Percentiles rank a stretch among this genome's conserved stretches.
Evolutionary conservation across 2,797 vertebrate genomes (phyloP).

Genomic region (Hippocampus kuda): DNA sequence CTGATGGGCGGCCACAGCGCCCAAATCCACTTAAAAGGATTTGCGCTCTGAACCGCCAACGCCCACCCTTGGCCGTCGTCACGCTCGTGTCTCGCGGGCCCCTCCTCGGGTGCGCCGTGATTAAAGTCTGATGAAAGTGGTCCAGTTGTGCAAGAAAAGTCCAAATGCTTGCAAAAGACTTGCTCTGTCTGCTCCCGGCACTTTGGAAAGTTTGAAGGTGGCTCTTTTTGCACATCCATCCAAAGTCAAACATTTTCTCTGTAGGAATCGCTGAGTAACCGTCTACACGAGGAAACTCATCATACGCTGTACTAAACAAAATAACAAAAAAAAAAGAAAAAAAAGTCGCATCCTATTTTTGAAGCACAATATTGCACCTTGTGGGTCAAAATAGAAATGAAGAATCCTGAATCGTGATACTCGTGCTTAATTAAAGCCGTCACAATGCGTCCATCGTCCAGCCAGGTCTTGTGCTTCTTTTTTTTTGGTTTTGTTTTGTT

Average conservation of each 20-base stretch:
- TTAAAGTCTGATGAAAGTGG: constrained; percentile 48
- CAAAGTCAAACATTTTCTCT: neutral
- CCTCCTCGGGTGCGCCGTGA: constrained; percentile 49
- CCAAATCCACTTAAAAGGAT: constrained; percentile 74
- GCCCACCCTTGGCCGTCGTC: constrained; percentile 8
- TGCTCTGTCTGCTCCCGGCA: constrained; percentile 12
- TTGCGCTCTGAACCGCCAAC: constrained; percentile 48
- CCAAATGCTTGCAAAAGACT: constrained; percentile 42
- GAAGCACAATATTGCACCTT: neutral
- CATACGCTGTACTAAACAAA: too few relatives aligned
- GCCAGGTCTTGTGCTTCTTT: too few relatives aligned
- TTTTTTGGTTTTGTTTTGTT: too few relatives aligned
- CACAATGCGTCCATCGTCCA: too few relatives aligned
- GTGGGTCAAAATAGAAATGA: neutral
- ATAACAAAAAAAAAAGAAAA: too few relatives aligned
- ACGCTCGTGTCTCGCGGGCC: constrained; percentile 37
- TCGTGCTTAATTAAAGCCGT: too few relatives aligned
- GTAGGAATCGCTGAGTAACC: neutral
- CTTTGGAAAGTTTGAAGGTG: neutral
- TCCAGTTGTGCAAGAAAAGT: constrained; percentile 33
- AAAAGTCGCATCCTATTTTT: neutral
- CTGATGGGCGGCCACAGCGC: constrained; percentile 41
- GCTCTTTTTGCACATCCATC: too few relatives aligned
- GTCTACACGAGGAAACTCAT: too few relatives aligned
- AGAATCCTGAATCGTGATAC: neutral